Evolutionary conservation across 2,113 vertebrate species (phyloP), one percentile per base, ranked within the genome.

Genomic region (Peromyscus polionotus): DNA sequence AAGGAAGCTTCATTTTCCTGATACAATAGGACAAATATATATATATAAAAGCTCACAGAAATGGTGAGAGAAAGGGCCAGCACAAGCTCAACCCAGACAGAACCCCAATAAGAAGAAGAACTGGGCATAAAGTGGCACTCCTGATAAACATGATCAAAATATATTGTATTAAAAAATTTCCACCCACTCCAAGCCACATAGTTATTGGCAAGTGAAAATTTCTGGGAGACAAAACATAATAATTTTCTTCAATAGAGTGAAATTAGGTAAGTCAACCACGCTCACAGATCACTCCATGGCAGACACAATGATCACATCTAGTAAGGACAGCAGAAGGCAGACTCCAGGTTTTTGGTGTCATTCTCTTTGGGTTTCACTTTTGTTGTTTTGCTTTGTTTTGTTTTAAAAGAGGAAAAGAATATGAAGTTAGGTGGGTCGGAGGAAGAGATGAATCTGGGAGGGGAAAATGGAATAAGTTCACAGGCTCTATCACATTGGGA

Each of bases 401-500:
- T n/a, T 72, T 72, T 73, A 39, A n/a, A 31, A 20, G 36, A 73
- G 70, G 39, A 20, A 22, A 39, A 39, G 17, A 73, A 39, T 36
- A 72, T 72, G 16, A n/a, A 72, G 8, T 72, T 72, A 39, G 70
- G 36, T 72, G 70, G n/a, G 8, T 39, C 0, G 19, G n/a, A 73
- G 39, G 19, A 73, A n/a, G n/a, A 4, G 36, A 72, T 72, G 8
- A 39, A 22, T n/a, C 70, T 72, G 36, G 17, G 17, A 72, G 36
- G 36, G 10, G 22, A 10, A 26, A 72, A 72, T 54, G 19, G 36
- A 39, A 39, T 72, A 51, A 83, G 59, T n/a, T 28, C 26, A 5
- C 16, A 63, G 54, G 28, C n/a, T 31, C 12, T 16, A 0, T 24
- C 14, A 17, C 3, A 7, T 20, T 3, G 24, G 26, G 36, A 1